A percentile compares a stretch with the other conserved stretches of the same genome.
These are phyloP conservation scores for Scrobipalpa costella DNA, from an alignment of 2,888 invertebrate species.

Conservation along the genomic window DNA sequence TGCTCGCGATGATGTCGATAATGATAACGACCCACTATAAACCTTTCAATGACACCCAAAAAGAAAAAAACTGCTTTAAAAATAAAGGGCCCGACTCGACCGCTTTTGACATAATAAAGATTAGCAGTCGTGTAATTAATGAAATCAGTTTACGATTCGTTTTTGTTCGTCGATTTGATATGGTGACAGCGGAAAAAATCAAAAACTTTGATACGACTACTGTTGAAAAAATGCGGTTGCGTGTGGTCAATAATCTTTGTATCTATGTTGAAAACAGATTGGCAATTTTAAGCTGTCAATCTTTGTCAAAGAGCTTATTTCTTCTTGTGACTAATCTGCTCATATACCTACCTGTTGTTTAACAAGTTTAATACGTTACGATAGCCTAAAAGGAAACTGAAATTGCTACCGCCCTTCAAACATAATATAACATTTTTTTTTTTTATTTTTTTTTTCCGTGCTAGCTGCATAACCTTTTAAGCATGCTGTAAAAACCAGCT, in stretches of 20 bases:
- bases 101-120: constrained; percentile 65
- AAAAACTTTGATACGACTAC: constrained; percentile 2
- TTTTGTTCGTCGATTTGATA: neutral
- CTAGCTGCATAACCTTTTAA: neutral
- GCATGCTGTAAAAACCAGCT: no score
- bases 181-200: neutral
- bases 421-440: no score
- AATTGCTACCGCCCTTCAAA: neutral
- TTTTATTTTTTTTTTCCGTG: no score
- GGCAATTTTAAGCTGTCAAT: constrained; percentile 6
- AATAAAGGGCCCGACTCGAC: constrained; percentile 45
- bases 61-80: constrained; percentile 49
- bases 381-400: no score
- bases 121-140: constrained; percentile 70
- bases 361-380: no score
- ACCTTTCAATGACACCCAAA: constrained; percentile 58
- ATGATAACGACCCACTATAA: constrained; percentile 66
- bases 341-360: no score
- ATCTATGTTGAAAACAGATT: neutral
- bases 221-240: neutral
- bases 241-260: neutral
- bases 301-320: neutral
- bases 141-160: constrained; percentile 53
- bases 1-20: constrained; percentile 65
- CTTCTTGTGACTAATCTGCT: no score